phyloP scores from a whole-genome alignment of 1,140 invertebrate genomes.

The Drosophila auraria region DNA sequence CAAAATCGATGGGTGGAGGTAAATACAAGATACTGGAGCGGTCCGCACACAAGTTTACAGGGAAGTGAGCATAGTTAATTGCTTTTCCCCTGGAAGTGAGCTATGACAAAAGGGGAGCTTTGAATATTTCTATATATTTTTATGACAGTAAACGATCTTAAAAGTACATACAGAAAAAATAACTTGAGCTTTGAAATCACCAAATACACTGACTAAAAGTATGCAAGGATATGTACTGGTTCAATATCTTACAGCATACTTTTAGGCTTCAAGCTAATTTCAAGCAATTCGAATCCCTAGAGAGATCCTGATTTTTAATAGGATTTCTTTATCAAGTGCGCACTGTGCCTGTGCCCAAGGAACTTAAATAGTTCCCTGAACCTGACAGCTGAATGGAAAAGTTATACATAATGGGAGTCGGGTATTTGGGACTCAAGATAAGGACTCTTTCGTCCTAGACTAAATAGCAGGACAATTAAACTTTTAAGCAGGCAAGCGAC shows the following conservation, averaged over 20 bases:
- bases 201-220: background rate
- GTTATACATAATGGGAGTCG: slow-evolving; percentile 39
- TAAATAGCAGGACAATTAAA: slow-evolving; percentile 73
- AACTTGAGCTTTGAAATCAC: background rate
- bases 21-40: slow-evolving; percentile 3
- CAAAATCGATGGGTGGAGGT: slow-evolving; percentile 54
- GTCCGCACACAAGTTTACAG: background rate
- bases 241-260: background rate
- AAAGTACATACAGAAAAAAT: background rate
- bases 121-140: background rate
- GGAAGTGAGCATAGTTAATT: slow-evolving; percentile 63
- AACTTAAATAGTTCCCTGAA: slow-evolving; percentile 56
- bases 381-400: slow-evolving; percentile 56
- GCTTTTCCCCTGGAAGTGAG: slow-evolving; percentile 31
- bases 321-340: background rate
- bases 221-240: background rate
- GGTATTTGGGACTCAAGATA: slow-evolving; percentile 26
- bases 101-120: slow-evolving; percentile 13
- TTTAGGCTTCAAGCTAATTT: too few relatives aligned
- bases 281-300: too few relatives aligned
- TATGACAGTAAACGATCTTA: background rate
- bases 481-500: slow-evolving; percentile 70
- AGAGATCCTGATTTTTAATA: background rate
- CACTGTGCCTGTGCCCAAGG: background rate
- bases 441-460: slow-evolving; percentile 39